Evolutionary conservation across 2,888 invertebrate species (phyloP), one percentile per base, ranked within the genome.

Genomic region (Pseudeuparius sepicola): DNA sequence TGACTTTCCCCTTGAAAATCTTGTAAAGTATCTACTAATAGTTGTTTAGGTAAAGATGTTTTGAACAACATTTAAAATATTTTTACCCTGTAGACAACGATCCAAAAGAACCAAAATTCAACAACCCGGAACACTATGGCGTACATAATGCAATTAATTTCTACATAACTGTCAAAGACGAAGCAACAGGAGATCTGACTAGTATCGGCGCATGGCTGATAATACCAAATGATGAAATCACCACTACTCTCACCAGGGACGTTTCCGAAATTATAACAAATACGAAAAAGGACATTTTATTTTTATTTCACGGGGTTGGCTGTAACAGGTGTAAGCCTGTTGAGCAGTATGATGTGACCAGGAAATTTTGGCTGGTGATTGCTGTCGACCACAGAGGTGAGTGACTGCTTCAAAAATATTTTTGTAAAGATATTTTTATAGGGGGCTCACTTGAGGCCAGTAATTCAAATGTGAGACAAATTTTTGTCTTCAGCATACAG

Each of bases 371-470:
- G 56, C 84, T 89, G 59, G 75, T 89, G 2, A 60, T 90, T 42
- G 68, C 83, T 5, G 73, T 86, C 49, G 90, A 90, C 60, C 90
- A 90, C 58, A 68, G 89, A 67, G 77, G 81, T 73, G 57, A 63
- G 62, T n/a, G n/a, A n/a, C n/a, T n/a, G n/a, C n/a, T n/a, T n/a
- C n/a, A n/a, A n/a, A n/a, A n/a, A n/a, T n/a, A n/a, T n/a, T n/a
- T n/a, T n/a, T n/a, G n/a, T n/a, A n/a, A n/a, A n/a, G n/a, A n/a
- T n/a, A n/a, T n/a, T n/a, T n/a, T n/a, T n/a, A n/a, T n/a, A n/a
- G n/a, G n/a, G n/a, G n/a, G n/a, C n/a, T n/a, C n/a, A n/a, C n/a
- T n/a, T n/a, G n/a, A n/a, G n/a, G n/a, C n/a, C n/a, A n/a, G n/a
- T n/a, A n/a, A n/a, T n/a, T n/a, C n/a, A n/a, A n/a, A n/a, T n/a